Conservation (phyloP, 2,888 invertebrate genomes). For the Tenthredo livida region DNA sequence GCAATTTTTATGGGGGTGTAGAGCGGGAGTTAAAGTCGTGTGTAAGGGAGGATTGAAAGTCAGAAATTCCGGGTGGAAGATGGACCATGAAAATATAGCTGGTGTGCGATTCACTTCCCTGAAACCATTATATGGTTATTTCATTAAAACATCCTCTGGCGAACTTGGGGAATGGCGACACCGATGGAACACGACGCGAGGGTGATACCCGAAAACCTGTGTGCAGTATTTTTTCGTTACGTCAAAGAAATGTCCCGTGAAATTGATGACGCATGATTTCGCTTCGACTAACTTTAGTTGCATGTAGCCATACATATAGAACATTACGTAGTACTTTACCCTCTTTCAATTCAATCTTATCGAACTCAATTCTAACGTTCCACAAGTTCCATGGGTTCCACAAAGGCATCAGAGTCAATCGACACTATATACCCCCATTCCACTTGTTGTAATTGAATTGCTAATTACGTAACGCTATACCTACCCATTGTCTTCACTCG, state of each 20-base stretch:
- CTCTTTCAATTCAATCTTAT: background rate
- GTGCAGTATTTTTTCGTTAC: conserved; percentile 56
- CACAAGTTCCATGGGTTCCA: conserved; percentile 23
- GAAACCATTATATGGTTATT: conserved; percentile 62
- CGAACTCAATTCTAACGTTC: conserved; percentile 11
- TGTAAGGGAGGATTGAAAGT: background rate
- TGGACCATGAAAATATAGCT: conserved; percentile 63
- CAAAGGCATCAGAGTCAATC: conserved; percentile 12
- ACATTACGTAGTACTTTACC: background rate
- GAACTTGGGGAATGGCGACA: background rate
- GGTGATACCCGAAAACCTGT: background rate
- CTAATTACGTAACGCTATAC: conserved; percentile 45
- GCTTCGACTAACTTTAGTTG: conserved; percentile 46
- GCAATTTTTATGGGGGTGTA: conserved; percentile 60
- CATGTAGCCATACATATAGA: background rate
- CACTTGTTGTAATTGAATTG: conserved; percentile 31
- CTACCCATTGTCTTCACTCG: conserved; percentile 38
- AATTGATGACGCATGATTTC: conserved; percentile 61
- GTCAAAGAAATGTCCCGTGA: conserved; percentile 59
- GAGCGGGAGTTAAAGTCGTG: background rate
- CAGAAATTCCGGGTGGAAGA: conserved; percentile 60
- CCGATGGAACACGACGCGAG: background rate
- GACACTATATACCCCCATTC: background rate
- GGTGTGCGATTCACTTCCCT: conserved; percentile 60
- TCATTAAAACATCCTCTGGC: conserved; percentile 61